These are phyloP conservation scores for Nephrotoma guestfalica DNA, from an alignment of 2,888 invertebrate genomes.

Conservation along the genomic window DNA sequence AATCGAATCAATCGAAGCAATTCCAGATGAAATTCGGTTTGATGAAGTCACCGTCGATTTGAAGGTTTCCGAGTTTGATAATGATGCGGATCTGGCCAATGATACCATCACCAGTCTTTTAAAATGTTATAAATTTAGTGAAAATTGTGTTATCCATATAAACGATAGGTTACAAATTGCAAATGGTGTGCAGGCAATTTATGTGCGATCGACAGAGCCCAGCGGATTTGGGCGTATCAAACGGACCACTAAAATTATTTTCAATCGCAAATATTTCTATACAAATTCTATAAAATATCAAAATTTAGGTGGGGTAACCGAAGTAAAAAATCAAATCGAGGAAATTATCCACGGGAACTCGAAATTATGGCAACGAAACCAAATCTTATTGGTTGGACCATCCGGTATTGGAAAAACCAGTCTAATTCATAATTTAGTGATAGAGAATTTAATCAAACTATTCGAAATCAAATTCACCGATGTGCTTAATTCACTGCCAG, in stretches of 20 bases:
- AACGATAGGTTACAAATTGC: constrained; percentile 6
- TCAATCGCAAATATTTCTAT: constrained; percentile 17
- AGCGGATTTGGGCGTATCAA: constrained; percentile 15
- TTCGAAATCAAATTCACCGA: constrained; percentile 32
- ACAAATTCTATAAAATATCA: constrained; percentile 6
- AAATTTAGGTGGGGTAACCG: constrained; percentile 18
- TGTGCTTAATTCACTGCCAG: constrained; percentile 34
- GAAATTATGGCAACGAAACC: background rate
- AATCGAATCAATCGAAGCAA: background rate
- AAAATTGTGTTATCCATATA: constrained; percentile 15
- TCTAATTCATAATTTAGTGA: constrained; percentile 35
- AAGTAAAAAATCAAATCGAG: constrained; percentile 18
- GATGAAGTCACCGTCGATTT: constrained; percentile 8
- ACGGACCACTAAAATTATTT: constrained; percentile 16
- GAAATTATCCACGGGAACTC: constrained; percentile 13
- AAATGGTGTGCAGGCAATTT: constrained; percentile 2
- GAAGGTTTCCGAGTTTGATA: constrained; percentile 6
- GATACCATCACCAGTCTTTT: constrained; percentile 17
- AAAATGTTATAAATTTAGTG: constrained; percentile 16
- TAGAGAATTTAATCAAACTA: constrained; percentile 31
- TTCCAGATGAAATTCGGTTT: constrained; percentile 10
- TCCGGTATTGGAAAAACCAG: constrained; percentile 44
- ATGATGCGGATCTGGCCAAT: background rate
- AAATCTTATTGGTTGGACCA: constrained; percentile 30
- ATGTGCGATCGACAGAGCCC: background rate